phyloP scores from a whole-genome alignment of 2,888 invertebrate species.

The Eretmocerus hayati region DNA sequence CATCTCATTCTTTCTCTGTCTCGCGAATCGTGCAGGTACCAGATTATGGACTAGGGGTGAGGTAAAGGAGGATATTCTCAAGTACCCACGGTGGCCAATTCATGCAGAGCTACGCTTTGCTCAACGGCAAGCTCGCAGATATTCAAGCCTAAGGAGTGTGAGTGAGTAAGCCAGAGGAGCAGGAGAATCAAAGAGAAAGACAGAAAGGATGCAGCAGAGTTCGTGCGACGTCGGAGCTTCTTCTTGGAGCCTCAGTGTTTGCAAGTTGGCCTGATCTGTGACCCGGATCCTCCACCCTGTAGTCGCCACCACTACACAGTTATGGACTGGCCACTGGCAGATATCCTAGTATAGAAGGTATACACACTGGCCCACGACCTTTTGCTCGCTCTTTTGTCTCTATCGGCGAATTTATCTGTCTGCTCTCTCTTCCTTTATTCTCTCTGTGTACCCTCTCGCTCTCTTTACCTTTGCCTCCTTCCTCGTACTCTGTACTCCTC shows the following conservation, averaged over 20 bases:
- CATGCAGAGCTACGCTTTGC: not conserved
- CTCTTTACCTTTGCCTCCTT: not conserved
- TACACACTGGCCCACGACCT: slow-evolving; percentile 2
- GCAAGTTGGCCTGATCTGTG: slow-evolving; percentile 45
- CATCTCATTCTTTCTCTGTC: too few species aligned
- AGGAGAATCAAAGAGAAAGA: too few species aligned
- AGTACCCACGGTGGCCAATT: slow-evolving; percentile 8
- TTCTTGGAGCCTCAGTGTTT: slow-evolving; percentile 22
- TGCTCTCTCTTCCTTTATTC: not conserved
- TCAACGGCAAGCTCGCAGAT: not conserved
- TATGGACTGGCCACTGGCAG: too few species aligned
- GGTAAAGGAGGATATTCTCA: not conserved
- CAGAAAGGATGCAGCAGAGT: too few species aligned
- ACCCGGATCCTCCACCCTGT: slow-evolving; percentile 48
- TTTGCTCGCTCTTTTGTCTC: slow-evolving; percentile 11
- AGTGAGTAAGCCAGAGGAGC: not conserved
- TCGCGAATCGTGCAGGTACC: too few species aligned
- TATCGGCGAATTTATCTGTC: slow-evolving; percentile 7
- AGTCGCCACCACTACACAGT: slow-evolving; percentile 39
- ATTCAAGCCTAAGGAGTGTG: not conserved
- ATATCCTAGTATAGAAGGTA: too few species aligned
- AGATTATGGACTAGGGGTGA: slow-evolving; percentile 6
- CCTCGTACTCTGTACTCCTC: not conserved
- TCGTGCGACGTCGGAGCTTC: slow-evolving; percentile 11
- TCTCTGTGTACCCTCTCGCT: not conserved